These are phyloP conservation scores for Polyploca ridens DNA, from an alignment of 2,888 invertebrate genomes.

Conservation along the genomic window DNA sequence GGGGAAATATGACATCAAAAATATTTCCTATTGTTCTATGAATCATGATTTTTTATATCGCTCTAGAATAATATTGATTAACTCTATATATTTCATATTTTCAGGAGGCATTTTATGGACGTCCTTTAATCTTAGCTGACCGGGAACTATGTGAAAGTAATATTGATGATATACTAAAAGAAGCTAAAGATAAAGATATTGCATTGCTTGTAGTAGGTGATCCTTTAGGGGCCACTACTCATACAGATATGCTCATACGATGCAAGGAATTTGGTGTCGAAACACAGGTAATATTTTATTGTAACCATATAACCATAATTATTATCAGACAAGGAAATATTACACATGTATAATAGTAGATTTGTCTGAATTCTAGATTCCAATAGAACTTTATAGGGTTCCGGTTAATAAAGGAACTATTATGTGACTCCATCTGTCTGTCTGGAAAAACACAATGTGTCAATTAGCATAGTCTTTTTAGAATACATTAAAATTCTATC, in stretches of 20 bases:
- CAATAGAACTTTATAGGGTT: no score
- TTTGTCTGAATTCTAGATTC: no score
- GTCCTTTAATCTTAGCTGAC: conserved; percentile 93
- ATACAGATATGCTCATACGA: conserved; percentile 96
- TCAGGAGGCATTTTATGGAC: conserved; percentile 96
- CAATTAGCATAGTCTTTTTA: no score
- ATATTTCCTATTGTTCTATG: no score
- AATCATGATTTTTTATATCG: not conserved
- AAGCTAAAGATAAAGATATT: conserved; percentile 90
- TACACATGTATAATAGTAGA: no score
- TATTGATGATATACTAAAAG: conserved; percentile 92
- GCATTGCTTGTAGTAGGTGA: conserved; percentile 98
- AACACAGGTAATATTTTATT: conserved; percentile 79
- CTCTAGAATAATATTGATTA: not conserved
- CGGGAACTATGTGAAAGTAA: conserved; percentile 97
- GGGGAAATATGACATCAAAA: no score
- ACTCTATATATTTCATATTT: conserved; percentile 35
- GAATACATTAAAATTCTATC: no score
- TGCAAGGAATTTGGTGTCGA: conserved; percentile 92
- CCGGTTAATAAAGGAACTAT: no score
- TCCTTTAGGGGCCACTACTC: conserved; percentile 99
- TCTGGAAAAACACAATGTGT: no score
- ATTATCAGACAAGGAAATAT: no score
- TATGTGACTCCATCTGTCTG: no score
- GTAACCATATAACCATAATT: no score